These are phyloP conservation scores for Rhabdomys dilectus DNA, from an alignment of 2,113 vertebrate species.

Conservation along the genomic window DNA sequence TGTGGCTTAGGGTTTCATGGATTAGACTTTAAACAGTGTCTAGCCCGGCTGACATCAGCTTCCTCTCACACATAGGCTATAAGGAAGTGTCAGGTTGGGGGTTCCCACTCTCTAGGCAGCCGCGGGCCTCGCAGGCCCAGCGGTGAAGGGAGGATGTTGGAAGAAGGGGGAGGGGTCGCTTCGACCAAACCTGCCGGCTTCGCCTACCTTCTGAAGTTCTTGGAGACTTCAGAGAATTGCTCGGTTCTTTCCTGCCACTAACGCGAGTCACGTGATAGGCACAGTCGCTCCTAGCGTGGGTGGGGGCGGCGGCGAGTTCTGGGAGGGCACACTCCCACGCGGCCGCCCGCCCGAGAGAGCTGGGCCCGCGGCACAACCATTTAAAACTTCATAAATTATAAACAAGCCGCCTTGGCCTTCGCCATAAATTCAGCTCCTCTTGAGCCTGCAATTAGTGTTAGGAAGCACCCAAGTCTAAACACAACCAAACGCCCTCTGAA, in stretches of 20 bases:
- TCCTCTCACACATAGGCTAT: slow-evolving; percentile 64
- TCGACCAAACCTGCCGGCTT: background rate
- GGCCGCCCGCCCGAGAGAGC: background rate
- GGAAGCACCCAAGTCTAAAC: slow-evolving; percentile 78
- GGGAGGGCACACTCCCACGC: slow-evolving; percentile 74
- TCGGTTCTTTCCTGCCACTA: slow-evolving; percentile 26
- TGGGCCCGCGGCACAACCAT: slow-evolving; percentile 80
- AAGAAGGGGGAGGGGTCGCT: too few relatives aligned
- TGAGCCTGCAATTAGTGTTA: slow-evolving; percentile 90
- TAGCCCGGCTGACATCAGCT: slow-evolving; percentile 70
- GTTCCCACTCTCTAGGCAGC: slow-evolving; percentile 27
- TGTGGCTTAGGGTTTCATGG: slow-evolving; percentile 80
- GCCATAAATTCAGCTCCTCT: slow-evolving; percentile 90
- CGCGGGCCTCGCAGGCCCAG: background rate
- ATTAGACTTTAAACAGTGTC: slow-evolving; percentile 78
- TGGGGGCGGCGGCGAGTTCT: slow-evolving; percentile 69
- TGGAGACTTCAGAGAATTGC: background rate
- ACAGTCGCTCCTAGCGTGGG: slow-evolving; percentile 65
- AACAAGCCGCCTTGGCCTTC: slow-evolving; percentile 91
- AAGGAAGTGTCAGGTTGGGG: slow-evolving; percentile 20
- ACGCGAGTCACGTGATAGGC: slow-evolving; percentile 77
- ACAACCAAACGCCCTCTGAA: slow-evolving; percentile 65
- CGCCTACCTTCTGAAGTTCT: background rate
- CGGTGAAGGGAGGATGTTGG: background rate
- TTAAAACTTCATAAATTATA: slow-evolving; percentile 97